Percentiles rank a stretch among this genome's conserved stretches.
These are phyloP conservation scores for Neoaliturus tenellus DNA, from an alignment of 2,888 invertebrate species.

Conservation along the genomic window DNA sequence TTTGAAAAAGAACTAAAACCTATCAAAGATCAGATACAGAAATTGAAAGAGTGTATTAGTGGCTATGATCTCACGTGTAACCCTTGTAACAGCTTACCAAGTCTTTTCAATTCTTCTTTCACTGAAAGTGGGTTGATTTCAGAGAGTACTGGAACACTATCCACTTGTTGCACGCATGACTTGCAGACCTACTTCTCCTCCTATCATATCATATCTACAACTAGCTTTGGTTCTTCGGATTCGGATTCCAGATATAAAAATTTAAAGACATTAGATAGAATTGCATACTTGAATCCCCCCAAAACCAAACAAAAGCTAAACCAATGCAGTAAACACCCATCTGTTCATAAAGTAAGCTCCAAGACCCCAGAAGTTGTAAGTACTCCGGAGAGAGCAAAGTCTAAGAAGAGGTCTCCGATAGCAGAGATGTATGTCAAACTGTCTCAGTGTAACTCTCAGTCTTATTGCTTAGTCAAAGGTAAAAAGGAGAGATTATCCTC, in stretches of 20 bases:
- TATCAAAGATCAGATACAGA: conserved; percentile 23
- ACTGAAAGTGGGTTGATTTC: neutral
- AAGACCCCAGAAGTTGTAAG: neutral
- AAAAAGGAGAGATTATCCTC: neutral
- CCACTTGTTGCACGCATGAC: neutral
- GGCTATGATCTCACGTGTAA: neutral
- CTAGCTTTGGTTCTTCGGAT: neutral
- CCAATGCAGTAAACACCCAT: too few species aligned
- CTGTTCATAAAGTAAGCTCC: neutral
- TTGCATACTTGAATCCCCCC: neutral
- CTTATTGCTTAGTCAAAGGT: neutral
- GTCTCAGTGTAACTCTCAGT: neutral
- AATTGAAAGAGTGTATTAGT: conserved; percentile 22
- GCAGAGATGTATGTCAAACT: conserved; percentile 43
- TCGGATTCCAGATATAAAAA: neutral
- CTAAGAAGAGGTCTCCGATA: conserved; percentile 4
- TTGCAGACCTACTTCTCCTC: neutral
- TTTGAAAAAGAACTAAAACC: conserved; percentile 45
- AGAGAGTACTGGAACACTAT: conserved; percentile 10
- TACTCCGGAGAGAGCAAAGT: neutral
- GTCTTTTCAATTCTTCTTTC: neutral
- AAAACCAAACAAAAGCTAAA: neutral
- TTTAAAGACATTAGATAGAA: neutral
- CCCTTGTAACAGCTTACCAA: neutral
- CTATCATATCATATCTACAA: neutral